Base-by-base conservation (phyloP, 1,140 invertebrate genomes). In the Habropoda laboriosa region DNA sequence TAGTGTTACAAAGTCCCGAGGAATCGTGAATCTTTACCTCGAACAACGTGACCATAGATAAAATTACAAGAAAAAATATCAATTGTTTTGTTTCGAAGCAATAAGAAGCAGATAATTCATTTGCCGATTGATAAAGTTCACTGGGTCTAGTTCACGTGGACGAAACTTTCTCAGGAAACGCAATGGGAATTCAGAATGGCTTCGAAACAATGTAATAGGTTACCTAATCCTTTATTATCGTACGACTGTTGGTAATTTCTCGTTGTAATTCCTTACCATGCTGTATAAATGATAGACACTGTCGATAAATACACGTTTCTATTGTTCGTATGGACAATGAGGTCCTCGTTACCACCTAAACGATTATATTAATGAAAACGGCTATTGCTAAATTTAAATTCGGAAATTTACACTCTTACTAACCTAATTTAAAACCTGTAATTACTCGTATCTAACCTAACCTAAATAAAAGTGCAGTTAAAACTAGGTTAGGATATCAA, bases 201-300 rank as follows among this genome's bases (percentile, higher is more conserved):
- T 42, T 24, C 4, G 45, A n/a, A 49, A 70, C 75, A 51, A 49
- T 32, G 42, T 38, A 67, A 70, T 55, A 32, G 55, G 24, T 77
- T 77, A 58, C 12, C 7, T 49, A 70, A 77, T 71, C 64, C 0
- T 40, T 60, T 13, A 42, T 71, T 77, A 70, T 47, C 42, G 18
- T 40, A 40, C n/a, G 5, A 0, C 6, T 16, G n/a, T 27, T 21
- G 42, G 30, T 30, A 40, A 64, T 64, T 30, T 67, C 61, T 38
- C 35, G 4, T 24, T 18, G n/a, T 13, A 4, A 8, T 66, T 40
- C 27, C 35, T 5, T 35, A 24, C 0, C 3, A 24, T 24, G 38
- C n/a, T 21, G 49, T 18, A 53, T 38, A 21, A 57, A 49, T 30
- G 47, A 55, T 67, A 64, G 49, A 45, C 42, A 57, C 27, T 35